Evolutionary conservation across 2,113 vertebrate genomes (phyloP).

Genomic region (Boulengeromyrus knoepffleri): DNA sequence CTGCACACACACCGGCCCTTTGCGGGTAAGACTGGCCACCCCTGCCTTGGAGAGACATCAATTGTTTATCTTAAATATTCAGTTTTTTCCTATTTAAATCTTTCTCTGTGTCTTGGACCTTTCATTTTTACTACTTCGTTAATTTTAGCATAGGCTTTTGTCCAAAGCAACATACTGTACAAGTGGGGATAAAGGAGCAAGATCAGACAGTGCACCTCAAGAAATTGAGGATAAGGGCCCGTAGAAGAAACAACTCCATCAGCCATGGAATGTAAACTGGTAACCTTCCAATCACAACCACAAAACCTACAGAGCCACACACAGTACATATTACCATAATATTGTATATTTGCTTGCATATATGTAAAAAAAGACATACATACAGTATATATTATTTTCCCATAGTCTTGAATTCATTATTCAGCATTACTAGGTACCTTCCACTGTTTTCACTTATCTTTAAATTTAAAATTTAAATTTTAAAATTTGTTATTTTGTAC

Average conservation of each 20-base stretch:
- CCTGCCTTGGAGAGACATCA: background rate
- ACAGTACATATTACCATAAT: background rate
- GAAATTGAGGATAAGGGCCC: background rate
- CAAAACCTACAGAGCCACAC: background rate
- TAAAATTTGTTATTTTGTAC: background rate
- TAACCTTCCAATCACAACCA: background rate
- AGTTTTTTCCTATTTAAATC: background rate
- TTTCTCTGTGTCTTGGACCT: background rate
- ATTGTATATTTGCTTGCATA: background rate
- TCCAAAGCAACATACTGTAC: background rate
- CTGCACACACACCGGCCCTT: no score
- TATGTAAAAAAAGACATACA: background rate
- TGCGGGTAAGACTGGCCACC: no score
- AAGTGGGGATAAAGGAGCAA: background rate
- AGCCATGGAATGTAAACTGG: background rate
- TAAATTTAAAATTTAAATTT: background rate
- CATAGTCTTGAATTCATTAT: background rate
- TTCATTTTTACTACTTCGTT: background rate
- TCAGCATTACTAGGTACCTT: background rate
- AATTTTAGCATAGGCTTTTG: background rate
- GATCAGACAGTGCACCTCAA: background rate
- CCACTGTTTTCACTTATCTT: background rate
- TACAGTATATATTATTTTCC: background rate
- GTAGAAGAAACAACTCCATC: background rate
- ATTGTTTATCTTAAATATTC: background rate